These are phyloP conservation scores for Botrylloides violaceus DNA, from an alignment of 23 tunicate genomes.

Conservation along the genomic window DNA sequence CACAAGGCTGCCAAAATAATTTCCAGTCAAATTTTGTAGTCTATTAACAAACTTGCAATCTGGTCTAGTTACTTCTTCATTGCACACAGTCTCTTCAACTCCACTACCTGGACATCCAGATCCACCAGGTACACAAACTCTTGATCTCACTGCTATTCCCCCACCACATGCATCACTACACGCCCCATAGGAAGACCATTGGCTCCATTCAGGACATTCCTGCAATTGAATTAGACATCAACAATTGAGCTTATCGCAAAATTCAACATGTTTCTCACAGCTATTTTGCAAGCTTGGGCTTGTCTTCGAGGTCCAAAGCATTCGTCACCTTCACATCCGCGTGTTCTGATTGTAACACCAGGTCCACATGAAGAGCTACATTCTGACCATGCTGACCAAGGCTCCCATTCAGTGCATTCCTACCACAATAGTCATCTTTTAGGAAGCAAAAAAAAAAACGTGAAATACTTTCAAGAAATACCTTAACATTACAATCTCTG, in stretches of 20 bases:
- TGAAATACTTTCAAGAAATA: neutral
- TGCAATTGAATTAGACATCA: neutral
- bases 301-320: conserved; percentile 25
- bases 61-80: conserved; percentile 9
- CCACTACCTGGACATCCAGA: conserved; percentile 19
- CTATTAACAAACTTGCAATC: neutral
- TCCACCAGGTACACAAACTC: conserved; percentile 24
- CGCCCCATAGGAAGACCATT: conserved; percentile 8
- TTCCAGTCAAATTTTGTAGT: neutral
- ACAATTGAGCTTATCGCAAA: neutral
- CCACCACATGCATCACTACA: conserved; percentile 19
- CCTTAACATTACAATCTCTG: conserved; percentile 10
- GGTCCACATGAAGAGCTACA: conserved; percentile 58
- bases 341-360: conserved; percentile 30
- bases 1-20: conserved; percentile 20
- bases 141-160: conserved; percentile 5
- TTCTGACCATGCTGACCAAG: conserved; percentile 34
- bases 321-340: conserved; percentile 56
- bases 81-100: conserved; percentile 6
- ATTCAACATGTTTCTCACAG: conserved; percentile 1
- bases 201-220: conserved; percentile 21
- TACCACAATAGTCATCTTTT: too few relatives aligned
- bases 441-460: neutral
- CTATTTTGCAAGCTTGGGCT: conserved; percentile 16
- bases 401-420: conserved; percentile 56